Percentiles rank a stretch among this genome's conserved stretches.
These are phyloP conservation scores for Limenitis camilla DNA, from an alignment of 2,888 invertebrate species.

Conservation along the genomic window DNA sequence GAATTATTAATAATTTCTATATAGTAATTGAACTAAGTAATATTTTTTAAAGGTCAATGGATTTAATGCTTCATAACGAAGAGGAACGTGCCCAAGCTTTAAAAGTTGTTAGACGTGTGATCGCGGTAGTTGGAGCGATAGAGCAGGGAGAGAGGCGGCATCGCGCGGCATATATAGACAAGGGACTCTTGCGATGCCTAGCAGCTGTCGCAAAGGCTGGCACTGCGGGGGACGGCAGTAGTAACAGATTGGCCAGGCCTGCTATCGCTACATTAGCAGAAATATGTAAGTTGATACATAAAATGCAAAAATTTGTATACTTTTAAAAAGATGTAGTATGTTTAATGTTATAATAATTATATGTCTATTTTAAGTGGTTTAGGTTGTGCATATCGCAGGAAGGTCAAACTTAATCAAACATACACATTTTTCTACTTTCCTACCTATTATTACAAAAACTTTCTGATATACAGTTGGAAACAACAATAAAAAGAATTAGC, in stretches of 20 bases:
- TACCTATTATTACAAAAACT: too few species aligned
- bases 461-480: too few species aligned
- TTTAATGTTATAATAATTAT: too few species aligned
- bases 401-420: too few species aligned
- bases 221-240: conserved; percentile 80
- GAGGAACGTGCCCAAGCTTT: conserved; percentile 94
- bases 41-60: conserved; percentile 80
- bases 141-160: conserved; percentile 81
- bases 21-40: conserved; percentile 31
- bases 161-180: conserved; percentile 81
- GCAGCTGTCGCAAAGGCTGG: conserved; percentile 86
- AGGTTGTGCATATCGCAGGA: too few species aligned
- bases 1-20: background rate
- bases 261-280: conserved; percentile 92
- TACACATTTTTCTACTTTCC: too few species aligned
- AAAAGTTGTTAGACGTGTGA: conserved; percentile 81
- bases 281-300: conserved; percentile 75
- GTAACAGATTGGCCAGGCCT: conserved; percentile 87
- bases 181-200: conserved; percentile 84
- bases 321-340: too few species aligned
- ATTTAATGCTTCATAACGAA: conserved; percentile 91
- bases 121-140: conserved; percentile 62
- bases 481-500: too few species aligned
- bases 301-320: too few species aligned
- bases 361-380: too few species aligned